Evolutionary conservation across 2,888 invertebrate species (phyloP), one percentile per base, ranked within the genome.

Genomic region (Diadromus collaris): DNA sequence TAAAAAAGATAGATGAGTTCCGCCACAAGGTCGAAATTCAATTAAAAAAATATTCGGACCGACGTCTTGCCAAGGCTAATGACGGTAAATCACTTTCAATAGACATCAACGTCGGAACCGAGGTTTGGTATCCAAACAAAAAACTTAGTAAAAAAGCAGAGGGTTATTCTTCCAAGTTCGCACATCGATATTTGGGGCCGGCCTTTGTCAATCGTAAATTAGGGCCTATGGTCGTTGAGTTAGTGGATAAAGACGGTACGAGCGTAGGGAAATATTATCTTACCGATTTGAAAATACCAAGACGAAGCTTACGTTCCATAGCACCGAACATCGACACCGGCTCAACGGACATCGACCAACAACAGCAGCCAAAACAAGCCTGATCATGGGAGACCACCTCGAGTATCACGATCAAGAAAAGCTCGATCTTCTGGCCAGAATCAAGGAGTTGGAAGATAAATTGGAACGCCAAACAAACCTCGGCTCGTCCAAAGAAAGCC

Each of bases 241-340:
- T 75, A n/a, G 48, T 2, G 13, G 48, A 68, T 44, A 63, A 78
- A 51, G 13, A 7, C 1, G 64, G 51, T 63, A 72, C 46, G 41
- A 61, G 24, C 9, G 61, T 79, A 21, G 79, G 72, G 10, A 79
- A 79, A 56, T 79, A 79, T 21, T 72, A 72, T 46, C 27, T 73
- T 1, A 76, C 79, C 19, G 79, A 79, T 41, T 46, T 79, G 16
- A 79, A 79, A 24, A 79, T 80, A 19, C 65, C 77, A 2, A 44
- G 71, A 6, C 69, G 77, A 32, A 78, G 68, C 38, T 65, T 68
- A 13, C 54, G 44, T 21, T 7, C 41, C 41, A 16, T 6, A 54
- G 32, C 9, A 27, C 7, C 24, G 29, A 38, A 34, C n/a, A 34
- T 6, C 51, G 29, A 13, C 34, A 19, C 1, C 48, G 21, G n/a